Base-by-base conservation (phyloP, 2,797 vertebrate genomes). In the Typhlichthys eigenmanni region DNA sequence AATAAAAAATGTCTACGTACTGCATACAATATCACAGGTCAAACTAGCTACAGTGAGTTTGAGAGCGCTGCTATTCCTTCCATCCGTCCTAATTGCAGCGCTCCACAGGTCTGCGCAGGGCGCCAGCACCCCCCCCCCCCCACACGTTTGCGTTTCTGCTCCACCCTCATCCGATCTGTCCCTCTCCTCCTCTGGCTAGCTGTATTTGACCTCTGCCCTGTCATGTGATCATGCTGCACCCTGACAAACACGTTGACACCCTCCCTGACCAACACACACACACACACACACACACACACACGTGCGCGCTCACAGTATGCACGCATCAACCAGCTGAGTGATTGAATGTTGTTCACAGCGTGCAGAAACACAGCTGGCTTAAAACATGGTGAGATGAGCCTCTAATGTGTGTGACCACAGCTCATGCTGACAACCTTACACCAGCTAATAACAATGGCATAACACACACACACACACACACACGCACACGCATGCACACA, bases 351-450 rank as follows among this genome's bases (percentile, higher is more conserved):
- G 61, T 76, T 88, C 87, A 89, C 83, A 86, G 85, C 79, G 64
- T 86, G 78, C 72, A 79, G 79, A 82, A 85, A 80, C 82, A 85
- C 85, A 90, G 84, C 82, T 89, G 85, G 79, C 79, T 82, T 77
- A 75, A 86, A 84, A 76, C 79, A 82, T 60, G 75, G 60, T 71
- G 72, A 87, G 78, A 87, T 87, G 85, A 88, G 85, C 74, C 79
- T 84, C 74, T 87, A 88, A 87, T 85, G 78, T 64, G 64, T 87
- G 87, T 89, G 87, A 88, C 87, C 73, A 71, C 65, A 74, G 73
- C 60, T 79, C 81, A 84, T 84, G 82, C 84, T 87, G 84, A 75
- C 72, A 72, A 82, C 71, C 46, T 1, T 71, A 74, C 70, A 73
- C 71, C 71, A 76, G 81, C 63, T 48, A 65, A 66, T 55, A 68